Conservation (phyloP, 2,113 vertebrate species). For the Xiphophorus maculatus region DNA sequence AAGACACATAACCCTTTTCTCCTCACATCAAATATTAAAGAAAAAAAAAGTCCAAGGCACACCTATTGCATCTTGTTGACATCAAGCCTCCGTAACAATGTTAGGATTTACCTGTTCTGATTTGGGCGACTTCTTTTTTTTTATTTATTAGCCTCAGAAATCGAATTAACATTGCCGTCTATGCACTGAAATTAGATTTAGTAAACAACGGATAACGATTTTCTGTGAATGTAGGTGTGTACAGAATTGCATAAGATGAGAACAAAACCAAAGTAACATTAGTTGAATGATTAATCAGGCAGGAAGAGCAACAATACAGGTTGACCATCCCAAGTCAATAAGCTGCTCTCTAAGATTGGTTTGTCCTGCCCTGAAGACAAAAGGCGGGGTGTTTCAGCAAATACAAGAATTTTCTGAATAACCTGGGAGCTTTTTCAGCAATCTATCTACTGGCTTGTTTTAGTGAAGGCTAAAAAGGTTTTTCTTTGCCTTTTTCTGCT, state of each 20-base stretch:
- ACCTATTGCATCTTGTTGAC: background rate
- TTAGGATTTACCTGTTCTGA: background rate
- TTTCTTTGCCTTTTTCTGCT: background rate
- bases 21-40: background rate
- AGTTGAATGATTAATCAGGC: background rate
- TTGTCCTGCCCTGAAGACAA: background rate
- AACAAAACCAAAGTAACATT: background rate
- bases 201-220: background rate
- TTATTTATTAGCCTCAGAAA: background rate
- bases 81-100: background rate
- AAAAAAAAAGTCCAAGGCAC: background rate
- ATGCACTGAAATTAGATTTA: background rate
- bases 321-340: background rate
- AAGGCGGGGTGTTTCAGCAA: background rate
- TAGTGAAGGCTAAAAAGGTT: background rate
- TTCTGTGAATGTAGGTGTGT: background rate
- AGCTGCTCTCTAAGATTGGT: background rate
- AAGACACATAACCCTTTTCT: no score
- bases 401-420: constrained; percentile 2
- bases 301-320: background rate
- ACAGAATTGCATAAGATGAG: no score
- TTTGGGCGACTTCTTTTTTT: background rate
- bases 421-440: background rate
- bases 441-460: background rate
- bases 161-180: background rate